Evolutionary conservation across 2,113 vertebrate species (phyloP).

Genomic region (Furnarius figulus): DNA sequence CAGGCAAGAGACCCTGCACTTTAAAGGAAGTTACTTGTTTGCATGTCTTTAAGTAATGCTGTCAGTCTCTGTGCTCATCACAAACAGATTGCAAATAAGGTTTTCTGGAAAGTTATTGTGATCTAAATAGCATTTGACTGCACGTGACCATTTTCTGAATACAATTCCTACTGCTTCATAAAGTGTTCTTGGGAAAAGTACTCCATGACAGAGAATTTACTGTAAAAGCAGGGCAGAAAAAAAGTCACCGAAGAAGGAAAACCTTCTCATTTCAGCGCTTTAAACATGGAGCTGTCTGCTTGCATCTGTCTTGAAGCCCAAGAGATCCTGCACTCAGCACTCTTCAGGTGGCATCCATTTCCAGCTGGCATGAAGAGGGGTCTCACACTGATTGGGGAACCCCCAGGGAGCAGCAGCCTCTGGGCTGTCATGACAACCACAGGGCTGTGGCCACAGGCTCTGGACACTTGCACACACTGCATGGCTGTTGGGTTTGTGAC

Average conservation of each 20-base stretch:
- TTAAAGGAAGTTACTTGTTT: neutral
- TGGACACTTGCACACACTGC: neutral
- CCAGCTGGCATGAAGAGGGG: neutral
- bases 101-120: neutral
- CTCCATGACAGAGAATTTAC: neutral
- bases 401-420: neutral
- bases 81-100: neutral
- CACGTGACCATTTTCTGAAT: neutral
- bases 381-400: neutral
- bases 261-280: neutral
- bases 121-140: neutral
- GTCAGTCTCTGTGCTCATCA: neutral
- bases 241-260: neutral
- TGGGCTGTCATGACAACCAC: neutral
- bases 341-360: neutral
- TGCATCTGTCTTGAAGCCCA: neutral
- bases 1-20: neutral
- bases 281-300: neutral
- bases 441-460: neutral
- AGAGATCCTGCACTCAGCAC: neutral
- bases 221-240: neutral
- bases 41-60: neutral
- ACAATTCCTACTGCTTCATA: neutral
- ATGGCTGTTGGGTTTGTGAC: neutral
- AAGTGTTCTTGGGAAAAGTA: neutral